Evolutionary conservation across 2,797 vertebrate species (phyloP).

Genomic region (Catamblyrhynchus diadema): DNA sequence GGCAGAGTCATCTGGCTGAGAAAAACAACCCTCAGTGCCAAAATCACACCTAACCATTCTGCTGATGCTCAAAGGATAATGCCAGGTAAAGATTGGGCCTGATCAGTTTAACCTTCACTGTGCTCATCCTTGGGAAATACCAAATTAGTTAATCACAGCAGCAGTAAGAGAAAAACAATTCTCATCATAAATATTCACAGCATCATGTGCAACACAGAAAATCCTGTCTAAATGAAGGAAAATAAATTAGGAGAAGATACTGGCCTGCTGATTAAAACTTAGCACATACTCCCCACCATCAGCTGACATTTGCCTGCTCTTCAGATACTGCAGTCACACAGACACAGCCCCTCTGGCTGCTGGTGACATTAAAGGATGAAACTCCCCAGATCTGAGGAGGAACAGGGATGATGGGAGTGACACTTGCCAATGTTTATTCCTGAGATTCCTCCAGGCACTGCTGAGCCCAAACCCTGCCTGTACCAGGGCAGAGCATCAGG

Average conservation of each 20-base stretch:
- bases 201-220: not conserved
- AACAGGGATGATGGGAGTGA: not conserved
- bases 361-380: not conserved
- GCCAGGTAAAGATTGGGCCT: not conserved
- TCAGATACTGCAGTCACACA: not conserved
- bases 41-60: not conserved
- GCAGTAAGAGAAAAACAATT: not conserved
- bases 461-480: not conserved
- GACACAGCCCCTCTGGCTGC: constrained; percentile 5
- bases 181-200: constrained; percentile 37
- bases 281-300: not conserved
- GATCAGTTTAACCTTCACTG: not conserved
- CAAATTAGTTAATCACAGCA: constrained; percentile 14
- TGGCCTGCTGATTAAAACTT: constrained; percentile 24
- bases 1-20: not conserved
- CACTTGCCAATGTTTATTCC: fast-evolving
- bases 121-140: not conserved
- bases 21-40: not conserved
- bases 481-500: not conserved
- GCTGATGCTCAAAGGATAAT: not conserved
- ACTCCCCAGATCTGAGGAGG: not conserved
- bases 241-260: not conserved
- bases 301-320: constrained; percentile 22
- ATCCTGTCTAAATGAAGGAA: constrained; percentile 5
- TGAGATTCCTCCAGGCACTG: fast-evolving